Conservation (phyloP, 2,888 invertebrate species). For the Cerceris ruficornis region DNA sequence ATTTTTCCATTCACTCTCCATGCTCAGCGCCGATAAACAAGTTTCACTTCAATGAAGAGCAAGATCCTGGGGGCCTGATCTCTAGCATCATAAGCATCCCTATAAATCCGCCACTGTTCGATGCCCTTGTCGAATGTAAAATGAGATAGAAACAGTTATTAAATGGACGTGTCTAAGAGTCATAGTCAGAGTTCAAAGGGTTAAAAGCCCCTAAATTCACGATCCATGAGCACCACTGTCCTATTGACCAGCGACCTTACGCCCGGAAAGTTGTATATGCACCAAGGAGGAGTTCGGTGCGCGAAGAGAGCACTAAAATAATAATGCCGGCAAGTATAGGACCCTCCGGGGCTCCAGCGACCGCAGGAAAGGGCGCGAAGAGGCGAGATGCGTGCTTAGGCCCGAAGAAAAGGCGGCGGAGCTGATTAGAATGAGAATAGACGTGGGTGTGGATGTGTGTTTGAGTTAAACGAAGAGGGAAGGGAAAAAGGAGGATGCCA, state of each 20-base stretch:
- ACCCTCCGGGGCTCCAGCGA: constrained; percentile 38
- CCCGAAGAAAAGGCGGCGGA: constrained; percentile 68
- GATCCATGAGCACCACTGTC: constrained; percentile 54
- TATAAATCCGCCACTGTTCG: too few species aligned
- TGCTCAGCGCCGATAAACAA: too few species aligned
- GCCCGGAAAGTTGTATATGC: constrained; percentile 43
- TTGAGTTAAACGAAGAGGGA: constrained; percentile 46
- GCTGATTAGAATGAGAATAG: constrained; percentile 79
- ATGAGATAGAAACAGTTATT: too few species aligned
- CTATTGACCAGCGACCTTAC: constrained; percentile 53
- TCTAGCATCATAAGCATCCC: too few species aligned
- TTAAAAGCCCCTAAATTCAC: background rate
- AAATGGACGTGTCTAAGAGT: too few species aligned
- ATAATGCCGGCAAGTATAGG: constrained; percentile 64
- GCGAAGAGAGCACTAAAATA: constrained; percentile 70
- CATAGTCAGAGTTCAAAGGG: too few species aligned
- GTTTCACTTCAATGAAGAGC: too few species aligned
- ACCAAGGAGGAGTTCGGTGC: constrained; percentile 56
- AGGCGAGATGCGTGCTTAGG: constrained; percentile 61
- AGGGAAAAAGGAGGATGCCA: constrained; percentile 16
- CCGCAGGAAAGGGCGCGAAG: constrained; percentile 53
- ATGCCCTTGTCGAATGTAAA: too few species aligned
- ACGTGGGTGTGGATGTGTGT: constrained; percentile 74
- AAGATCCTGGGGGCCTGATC: too few species aligned
- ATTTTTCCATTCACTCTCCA: too few species aligned